phyloP scores from a whole-genome alignment of 64 coral and sea anemone genomes.

The Stichodactyla helianthus region DNA sequence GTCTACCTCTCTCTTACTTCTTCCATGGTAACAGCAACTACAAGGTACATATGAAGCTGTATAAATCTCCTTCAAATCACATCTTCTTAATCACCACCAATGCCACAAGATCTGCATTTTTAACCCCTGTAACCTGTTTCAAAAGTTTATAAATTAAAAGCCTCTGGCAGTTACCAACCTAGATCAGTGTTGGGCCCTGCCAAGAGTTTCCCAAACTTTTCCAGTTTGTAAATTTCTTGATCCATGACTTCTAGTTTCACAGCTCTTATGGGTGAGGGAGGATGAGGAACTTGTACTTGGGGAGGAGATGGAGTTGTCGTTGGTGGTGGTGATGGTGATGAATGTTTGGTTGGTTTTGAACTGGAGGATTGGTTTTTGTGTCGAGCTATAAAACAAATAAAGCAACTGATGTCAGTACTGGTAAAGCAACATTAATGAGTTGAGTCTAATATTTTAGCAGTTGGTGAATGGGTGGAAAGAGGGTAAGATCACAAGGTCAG shows the following conservation, averaged over 20 bases:
- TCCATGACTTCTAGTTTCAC: conserved; percentile 93
- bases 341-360: conserved; percentile 37
- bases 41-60: too few relatives aligned
- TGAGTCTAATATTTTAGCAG: too few relatives aligned
- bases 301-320: conserved; percentile 9
- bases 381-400: conserved; percentile 48
- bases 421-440: background rate
- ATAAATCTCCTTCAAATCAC: too few relatives aligned
- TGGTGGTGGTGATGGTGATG: conserved; percentile 10
- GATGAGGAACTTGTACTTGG: conserved; percentile 52
- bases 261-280: conserved; percentile 70
- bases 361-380: conserved; percentile 65
- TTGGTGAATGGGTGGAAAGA: too few relatives aligned
- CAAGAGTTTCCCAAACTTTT: conserved; percentile 97
- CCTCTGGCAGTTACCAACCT: conserved; percentile 23
- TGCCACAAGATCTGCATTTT: too few relatives aligned
- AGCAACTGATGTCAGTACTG: background rate
- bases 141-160: background rate
- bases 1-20: too few relatives aligned
- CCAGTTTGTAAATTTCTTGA: conserved; percentile 90
- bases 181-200: conserved; percentile 96
- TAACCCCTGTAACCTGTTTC: too few relatives aligned
- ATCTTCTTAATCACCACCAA: too few relatives aligned
- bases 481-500: too few relatives aligned
- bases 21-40: too few relatives aligned